Conservation (phyloP, 2,113 vertebrate genomes). For the Asarcornis scutulata region DNA sequence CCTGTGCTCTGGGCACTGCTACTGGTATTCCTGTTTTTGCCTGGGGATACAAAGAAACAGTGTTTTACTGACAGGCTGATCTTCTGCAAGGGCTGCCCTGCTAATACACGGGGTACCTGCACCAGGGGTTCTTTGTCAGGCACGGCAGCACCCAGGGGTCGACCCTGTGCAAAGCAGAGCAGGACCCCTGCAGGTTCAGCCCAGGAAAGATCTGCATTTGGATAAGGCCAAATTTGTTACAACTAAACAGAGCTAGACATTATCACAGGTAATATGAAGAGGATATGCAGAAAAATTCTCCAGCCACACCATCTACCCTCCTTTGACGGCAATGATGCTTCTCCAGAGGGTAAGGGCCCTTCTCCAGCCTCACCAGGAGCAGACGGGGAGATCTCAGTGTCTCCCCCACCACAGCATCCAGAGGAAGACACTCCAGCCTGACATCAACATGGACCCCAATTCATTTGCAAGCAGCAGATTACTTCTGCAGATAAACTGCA, state of each 20-base stretch:
- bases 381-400: not conserved
- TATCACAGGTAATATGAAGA: not conserved
- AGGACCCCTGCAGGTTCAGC: not conserved
- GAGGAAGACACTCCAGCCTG: fast-evolving
- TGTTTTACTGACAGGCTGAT: not conserved
- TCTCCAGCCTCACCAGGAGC: not conserved
- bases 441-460: not conserved
- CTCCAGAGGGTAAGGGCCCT: not conserved
- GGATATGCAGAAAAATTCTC: not conserved
- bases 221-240: not conserved
- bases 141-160: not conserved
- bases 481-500: not conserved
- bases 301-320: not conserved
- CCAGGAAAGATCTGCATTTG: not conserved
- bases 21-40: not conserved
- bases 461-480: not conserved
- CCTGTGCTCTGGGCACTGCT: not conserved
- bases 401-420: not conserved
- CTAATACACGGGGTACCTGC: not conserved
- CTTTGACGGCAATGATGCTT: fast-evolving
- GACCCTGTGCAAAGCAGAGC: not conserved
- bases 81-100: not conserved
- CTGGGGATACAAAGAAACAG: not conserved
- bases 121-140: not conserved
- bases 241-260: not conserved